Percentiles rank a stretch among this genome's conserved stretches.
Conservation (phyloP, 2,888 invertebrate species). For the Sericinus montela region DNA sequence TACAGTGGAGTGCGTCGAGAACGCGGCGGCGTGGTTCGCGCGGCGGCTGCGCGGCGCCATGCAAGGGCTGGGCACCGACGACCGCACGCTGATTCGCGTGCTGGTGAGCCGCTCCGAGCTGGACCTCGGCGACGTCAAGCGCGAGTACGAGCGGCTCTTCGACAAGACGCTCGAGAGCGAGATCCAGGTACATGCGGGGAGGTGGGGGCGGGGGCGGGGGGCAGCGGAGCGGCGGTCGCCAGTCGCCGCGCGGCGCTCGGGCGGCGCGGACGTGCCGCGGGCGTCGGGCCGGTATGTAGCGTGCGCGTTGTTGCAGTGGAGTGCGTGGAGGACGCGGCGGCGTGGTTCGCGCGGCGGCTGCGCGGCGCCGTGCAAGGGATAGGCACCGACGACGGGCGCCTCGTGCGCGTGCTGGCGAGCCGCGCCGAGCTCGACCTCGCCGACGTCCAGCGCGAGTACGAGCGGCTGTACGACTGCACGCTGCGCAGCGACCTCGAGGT, state of each 20-base stretch:
- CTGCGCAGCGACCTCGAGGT: slow-evolving; percentile 82
- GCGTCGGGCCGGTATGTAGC: not conserved
- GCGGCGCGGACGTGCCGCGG: no score
- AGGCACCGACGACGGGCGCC: slow-evolving; percentile 84
- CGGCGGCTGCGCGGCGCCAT: slow-evolving; percentile 81
- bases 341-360: slow-evolving; percentile 85
- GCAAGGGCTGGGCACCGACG: slow-evolving; percentile 86
- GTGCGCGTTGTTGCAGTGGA: slow-evolving; percentile 77
- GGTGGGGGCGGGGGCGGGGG: no score
- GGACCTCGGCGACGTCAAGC: slow-evolving; percentile 84
- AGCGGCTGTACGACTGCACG: slow-evolving; percentile 83
- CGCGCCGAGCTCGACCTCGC: slow-evolving; percentile 85
- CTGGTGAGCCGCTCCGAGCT: slow-evolving; percentile 84
- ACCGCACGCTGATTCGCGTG: slow-evolving; percentile 84
- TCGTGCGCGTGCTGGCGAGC: slow-evolving; percentile 83
- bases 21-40: slow-evolving; percentile 84
- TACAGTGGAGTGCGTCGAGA: slow-evolving; percentile 85
- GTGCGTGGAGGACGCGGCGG: slow-evolving; percentile 83
- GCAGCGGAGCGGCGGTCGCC: no score
- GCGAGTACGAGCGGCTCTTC: slow-evolving; percentile 84
- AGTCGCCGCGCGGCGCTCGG: no score
- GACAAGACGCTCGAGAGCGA: slow-evolving; percentile 83
- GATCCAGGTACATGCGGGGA: slow-evolving; percentile 71
- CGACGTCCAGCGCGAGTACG: slow-evolving; percentile 84
- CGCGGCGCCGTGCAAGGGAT: slow-evolving; percentile 82